Percentiles rank a stretch among this genome's conserved stretches.
These are phyloP conservation scores for Clinocottus analis DNA, from an alignment of 2,113 vertebrate genomes.

Conservation along the genomic window DNA sequence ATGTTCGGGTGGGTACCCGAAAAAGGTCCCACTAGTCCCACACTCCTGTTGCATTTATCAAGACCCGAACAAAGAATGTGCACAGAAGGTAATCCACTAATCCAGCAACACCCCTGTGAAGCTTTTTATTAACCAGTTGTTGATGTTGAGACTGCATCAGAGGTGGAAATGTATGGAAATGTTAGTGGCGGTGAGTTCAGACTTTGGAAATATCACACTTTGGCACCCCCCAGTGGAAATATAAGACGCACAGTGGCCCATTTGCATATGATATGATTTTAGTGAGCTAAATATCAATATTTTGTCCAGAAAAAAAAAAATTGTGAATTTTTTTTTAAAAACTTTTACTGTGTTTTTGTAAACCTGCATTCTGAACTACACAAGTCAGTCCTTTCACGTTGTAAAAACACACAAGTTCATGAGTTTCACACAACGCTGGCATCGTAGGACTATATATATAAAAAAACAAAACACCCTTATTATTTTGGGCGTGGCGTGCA, in stretches of 20 bases:
- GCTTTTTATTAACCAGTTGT: not conserved
- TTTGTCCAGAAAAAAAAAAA: no score
- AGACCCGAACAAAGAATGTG: slow-evolving; percentile 25
- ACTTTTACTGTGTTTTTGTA: no score
- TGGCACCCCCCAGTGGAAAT: slow-evolving; percentile 25
- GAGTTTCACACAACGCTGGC: not conserved
- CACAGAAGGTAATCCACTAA: not conserved
- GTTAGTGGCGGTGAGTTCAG: not conserved
- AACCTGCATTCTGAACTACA: not conserved
- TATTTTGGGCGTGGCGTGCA: not conserved
- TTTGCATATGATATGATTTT: not conserved
- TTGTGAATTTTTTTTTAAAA: no score
- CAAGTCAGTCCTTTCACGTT: not conserved
- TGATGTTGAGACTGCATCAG: not conserved
- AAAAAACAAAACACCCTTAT: not conserved
- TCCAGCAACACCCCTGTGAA: not conserved
- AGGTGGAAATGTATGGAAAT: not conserved
- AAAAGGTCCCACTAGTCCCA: slow-evolving; percentile 25
- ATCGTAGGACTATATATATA: no score
- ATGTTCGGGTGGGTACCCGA: not conserved
- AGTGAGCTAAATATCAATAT: not conserved
- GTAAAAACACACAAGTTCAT: not conserved
- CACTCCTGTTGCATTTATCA: slow-evolving; percentile 21
- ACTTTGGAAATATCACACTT: not conserved
- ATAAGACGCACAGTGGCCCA: not conserved